Conservation (phyloP, 2,888 invertebrate species). For the Pandemis cinnamomeana region DNA sequence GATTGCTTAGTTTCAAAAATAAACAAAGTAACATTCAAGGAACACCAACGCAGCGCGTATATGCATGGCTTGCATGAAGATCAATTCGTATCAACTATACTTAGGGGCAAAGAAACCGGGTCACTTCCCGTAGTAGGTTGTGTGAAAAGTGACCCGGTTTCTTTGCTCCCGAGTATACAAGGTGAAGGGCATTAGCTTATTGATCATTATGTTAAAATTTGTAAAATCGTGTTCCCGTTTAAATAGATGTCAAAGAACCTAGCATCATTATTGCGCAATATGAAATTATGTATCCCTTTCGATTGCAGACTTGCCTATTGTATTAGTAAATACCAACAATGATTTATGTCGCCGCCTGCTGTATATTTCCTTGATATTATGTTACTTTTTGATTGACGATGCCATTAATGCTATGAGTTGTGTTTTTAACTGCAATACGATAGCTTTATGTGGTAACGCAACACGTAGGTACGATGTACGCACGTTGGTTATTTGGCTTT, state of each 20-base stretch:
- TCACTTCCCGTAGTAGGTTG: too few relatives aligned
- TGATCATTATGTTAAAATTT: not conserved
- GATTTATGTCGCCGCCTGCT: conserved; percentile 8
- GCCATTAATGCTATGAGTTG: not conserved
- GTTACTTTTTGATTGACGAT: conserved; percentile 14
- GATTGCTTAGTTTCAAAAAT: too few relatives aligned
- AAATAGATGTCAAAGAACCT: not conserved
- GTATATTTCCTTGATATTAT: conserved; percentile 9
- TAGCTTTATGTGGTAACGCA: not conserved
- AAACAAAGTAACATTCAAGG: too few relatives aligned
- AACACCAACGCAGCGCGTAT: too few relatives aligned
- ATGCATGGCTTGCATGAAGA: too few relatives aligned
- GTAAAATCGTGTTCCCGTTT: not conserved
- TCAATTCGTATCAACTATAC: too few relatives aligned
- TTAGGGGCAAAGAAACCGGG: too few relatives aligned
- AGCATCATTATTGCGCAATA: not conserved
- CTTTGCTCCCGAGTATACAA: too few relatives aligned
- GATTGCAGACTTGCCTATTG: not conserved
- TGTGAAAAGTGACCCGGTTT: too few relatives aligned
- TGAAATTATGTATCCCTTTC: not conserved
- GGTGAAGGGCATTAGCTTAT: not conserved
- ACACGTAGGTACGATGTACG: too few relatives aligned
- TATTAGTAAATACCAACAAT: not conserved
- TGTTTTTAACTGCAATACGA: conserved; percentile 1
- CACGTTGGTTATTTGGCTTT: not conserved